A percentile compares a stretch with the other conserved stretches of the same genome.
Evolutionary conservation across 1,140 invertebrate species (phyloP).

Genomic region (Drosophila bocqueti): DNA sequence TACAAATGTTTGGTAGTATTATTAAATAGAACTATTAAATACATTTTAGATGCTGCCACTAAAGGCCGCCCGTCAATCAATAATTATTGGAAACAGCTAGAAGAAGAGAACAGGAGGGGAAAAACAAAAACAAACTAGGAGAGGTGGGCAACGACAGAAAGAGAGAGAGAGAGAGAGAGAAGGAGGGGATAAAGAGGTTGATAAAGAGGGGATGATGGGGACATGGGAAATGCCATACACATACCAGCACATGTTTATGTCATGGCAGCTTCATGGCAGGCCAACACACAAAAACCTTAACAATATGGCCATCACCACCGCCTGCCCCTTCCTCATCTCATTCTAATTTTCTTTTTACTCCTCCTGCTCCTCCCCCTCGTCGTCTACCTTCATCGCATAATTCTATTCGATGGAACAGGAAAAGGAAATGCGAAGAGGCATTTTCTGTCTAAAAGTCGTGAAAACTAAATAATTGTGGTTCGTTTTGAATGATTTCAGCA

Average conservation of each 20-base stretch:
- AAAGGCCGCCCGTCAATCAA: conserved; percentile 22
- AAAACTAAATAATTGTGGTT: background rate
- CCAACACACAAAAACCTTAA: conserved; percentile 19
- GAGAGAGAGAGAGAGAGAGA: background rate
- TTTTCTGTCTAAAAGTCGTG: conserved; percentile 1
- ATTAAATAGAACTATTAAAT: background rate
- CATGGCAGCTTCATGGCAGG: conserved; percentile 30
- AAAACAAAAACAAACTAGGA: conserved; percentile 1
- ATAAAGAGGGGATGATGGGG: conserved; percentile 1
- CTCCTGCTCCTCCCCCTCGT: background rate
- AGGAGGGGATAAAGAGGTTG: background rate
- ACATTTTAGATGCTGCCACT: conserved; percentile 9
- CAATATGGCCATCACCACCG: conserved; percentile 34
- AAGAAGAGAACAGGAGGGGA: background rate
- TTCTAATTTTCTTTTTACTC: conserved; percentile 1
- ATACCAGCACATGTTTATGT: conserved; percentile 25
- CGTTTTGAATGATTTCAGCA: no score
- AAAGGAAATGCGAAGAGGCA: conserved; percentile 11
- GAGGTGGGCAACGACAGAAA: background rate
- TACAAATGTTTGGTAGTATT: background rate
- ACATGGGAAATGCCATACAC: background rate
- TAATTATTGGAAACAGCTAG: conserved; percentile 29
- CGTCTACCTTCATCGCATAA: conserved; percentile 16
- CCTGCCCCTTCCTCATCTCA: background rate
- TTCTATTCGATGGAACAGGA: conserved; percentile 25